Conservation (phyloP, 2,797 vertebrate species). For the Telmatherina bonti region DNA sequence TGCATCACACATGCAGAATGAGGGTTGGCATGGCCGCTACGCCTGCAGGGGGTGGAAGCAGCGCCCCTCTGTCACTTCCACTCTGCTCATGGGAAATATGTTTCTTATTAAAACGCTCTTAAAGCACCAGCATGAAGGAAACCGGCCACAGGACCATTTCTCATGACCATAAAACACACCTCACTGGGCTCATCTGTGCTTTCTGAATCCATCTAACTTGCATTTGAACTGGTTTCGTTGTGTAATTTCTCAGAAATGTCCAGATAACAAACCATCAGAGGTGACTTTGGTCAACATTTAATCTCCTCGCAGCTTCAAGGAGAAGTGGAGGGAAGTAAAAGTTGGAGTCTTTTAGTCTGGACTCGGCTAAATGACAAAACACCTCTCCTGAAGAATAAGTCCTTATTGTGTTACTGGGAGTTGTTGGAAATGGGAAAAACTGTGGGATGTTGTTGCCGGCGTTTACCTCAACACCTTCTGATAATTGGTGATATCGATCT, state of each 20-base stretch:
- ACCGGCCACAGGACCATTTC: not conserved
- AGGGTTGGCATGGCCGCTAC: not conserved
- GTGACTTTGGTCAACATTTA: not conserved
- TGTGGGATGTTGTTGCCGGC: conserved; percentile 7
- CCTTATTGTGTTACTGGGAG: conserved; percentile 15
- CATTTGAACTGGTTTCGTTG: not conserved
- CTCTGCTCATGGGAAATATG: not conserved
- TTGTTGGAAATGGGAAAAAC: conserved; percentile 16
- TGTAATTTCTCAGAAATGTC: not conserved
- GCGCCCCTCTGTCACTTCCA: not conserved
- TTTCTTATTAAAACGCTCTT: conserved; percentile 1
- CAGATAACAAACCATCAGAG: not conserved
- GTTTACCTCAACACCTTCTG: conserved; percentile 31
- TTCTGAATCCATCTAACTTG: not conserved
- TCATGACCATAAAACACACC: not conserved
- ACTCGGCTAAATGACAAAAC: conserved; percentile 16
- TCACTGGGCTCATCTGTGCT: not conserved
- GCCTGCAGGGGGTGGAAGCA: not conserved
- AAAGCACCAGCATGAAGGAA: not conserved
- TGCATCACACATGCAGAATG: not conserved
- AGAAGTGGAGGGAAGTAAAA: no score
- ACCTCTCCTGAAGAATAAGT: conserved; percentile 23
- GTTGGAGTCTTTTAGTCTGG: no score
- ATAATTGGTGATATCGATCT: conserved; percentile 50
- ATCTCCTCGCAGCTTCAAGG: not conserved